These are phyloP conservation scores for Coregonus clupeaformis DNA, from an alignment of 2,113 vertebrate genomes.

Conservation along the genomic window DNA sequence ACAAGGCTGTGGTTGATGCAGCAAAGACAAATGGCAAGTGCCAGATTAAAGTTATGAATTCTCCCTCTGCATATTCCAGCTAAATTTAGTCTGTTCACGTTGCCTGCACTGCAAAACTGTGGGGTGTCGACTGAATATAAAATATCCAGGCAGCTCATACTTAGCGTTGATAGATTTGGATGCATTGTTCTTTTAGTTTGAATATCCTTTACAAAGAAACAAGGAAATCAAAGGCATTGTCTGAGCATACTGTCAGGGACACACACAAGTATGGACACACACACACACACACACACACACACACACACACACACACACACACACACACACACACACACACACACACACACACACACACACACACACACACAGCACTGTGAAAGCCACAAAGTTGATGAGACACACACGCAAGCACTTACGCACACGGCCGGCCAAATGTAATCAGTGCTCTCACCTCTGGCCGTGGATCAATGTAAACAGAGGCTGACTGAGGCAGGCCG, in stretches of 20 bases:
- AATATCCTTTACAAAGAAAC: conserved; percentile 3
- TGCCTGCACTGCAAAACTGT: conserved; percentile 51
- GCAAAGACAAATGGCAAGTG: conserved; percentile 58
- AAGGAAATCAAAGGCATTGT: not conserved
- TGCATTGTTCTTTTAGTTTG: no score
- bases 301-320: no score
- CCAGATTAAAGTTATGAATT: conserved; percentile 55
- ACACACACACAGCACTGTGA: not conserved
- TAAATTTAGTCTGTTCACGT: conserved; percentile 52
- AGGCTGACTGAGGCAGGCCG: conserved; percentile 13
- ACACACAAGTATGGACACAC: not conserved
- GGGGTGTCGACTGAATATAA: conserved; percentile 50
- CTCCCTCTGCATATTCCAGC: conserved; percentile 45
- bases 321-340: no score
- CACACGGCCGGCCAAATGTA: conserved; percentile 15
- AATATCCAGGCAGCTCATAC: conserved; percentile 37
- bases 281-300: no score
- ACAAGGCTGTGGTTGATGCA: conserved; percentile 49
- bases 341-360: no score
- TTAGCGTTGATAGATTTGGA: not conserved
- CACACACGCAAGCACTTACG: no score
- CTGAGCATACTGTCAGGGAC: not conserved
- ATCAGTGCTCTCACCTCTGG: conserved; percentile 10
- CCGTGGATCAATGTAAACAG: conserved; percentile 31
- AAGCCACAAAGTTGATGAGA: not conserved